Evolutionary conservation across 2,888 invertebrate species (phyloP).

Genomic region (Eilema depressum): DNA sequence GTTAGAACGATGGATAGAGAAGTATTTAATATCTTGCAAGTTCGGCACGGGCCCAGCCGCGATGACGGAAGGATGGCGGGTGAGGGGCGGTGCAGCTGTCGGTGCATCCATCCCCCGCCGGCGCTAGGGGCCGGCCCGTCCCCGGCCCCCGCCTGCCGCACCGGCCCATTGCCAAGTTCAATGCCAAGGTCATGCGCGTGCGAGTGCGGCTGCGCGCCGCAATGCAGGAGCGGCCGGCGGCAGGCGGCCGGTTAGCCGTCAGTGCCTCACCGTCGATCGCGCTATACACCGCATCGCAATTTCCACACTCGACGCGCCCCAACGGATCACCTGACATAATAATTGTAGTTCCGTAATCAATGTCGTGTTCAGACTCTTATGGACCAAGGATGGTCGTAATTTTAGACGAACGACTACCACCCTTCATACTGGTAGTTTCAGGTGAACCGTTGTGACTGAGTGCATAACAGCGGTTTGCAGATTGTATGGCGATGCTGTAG

Average conservation of each 20-base stretch:
- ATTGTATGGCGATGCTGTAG: constrained; percentile 47
- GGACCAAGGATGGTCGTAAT: constrained; percentile 19
- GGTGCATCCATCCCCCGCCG: constrained; percentile 75
- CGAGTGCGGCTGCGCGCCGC: constrained; percentile 89
- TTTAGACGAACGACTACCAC: constrained; percentile 12
- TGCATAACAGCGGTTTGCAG: constrained; percentile 52
- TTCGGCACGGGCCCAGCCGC: constrained; percentile 53
- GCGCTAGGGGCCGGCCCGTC: constrained; percentile 42
- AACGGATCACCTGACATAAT: constrained; percentile 63
- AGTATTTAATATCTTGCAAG: constrained; percentile 42
- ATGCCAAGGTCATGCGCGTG: constrained; percentile 92
- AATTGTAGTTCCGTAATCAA: constrained; percentile 55
- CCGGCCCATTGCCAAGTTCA: constrained; percentile 91
- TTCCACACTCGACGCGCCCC: constrained; percentile 56
- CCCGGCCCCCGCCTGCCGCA: constrained; percentile 62
- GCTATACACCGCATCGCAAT: constrained; percentile 73
- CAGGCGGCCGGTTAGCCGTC: constrained; percentile 73
- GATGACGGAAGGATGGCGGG: constrained; percentile 72
- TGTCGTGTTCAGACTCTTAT: constrained; percentile 34
- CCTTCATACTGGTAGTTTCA: constrained; percentile 47
- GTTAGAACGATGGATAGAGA: constrained; percentile 6
- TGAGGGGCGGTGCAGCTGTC: constrained; percentile 83
- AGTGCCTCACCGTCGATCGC: constrained; percentile 80
- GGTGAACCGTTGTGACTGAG: constrained; percentile 55
- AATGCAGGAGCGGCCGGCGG: constrained; percentile 88